Conservation (phyloP, 2,113 vertebrate genomes). For the Ascaphus truei region DNA sequence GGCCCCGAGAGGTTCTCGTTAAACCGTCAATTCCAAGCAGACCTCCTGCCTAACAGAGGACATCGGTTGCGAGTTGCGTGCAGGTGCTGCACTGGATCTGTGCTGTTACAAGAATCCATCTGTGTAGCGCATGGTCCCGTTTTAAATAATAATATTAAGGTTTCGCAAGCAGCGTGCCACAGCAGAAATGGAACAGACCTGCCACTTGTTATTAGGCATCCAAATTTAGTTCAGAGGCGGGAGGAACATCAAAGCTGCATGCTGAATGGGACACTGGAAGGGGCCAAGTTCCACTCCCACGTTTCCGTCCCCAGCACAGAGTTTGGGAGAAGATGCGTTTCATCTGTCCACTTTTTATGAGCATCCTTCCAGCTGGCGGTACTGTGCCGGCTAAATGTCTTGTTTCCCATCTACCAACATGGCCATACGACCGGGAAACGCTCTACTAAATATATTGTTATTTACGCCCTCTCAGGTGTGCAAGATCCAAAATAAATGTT, state of each 20-base stretch:
- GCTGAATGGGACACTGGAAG: not conserved
- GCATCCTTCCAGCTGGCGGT: not conserved
- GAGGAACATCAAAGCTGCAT: constrained; percentile 10
- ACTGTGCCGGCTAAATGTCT: no score
- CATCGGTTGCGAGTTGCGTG: not conserved
- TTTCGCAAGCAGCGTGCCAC: constrained; percentile 4
- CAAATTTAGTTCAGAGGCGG: not conserved
- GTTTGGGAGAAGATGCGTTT: not conserved
- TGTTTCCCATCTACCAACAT: no score
- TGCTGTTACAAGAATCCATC: not conserved
- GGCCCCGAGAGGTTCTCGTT: constrained; percentile 8
- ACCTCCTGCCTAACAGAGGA: not conserved
- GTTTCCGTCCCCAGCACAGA: not conserved
- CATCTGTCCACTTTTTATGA: not conserved
- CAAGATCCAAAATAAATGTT: no score
- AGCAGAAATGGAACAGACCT: not conserved
- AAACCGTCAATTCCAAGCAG: not conserved
- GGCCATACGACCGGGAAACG: no score
- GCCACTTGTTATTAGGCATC: constrained; percentile 5
- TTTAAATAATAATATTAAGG: not conserved
- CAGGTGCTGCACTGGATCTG: not conserved
- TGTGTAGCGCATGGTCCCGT: constrained; percentile 1
- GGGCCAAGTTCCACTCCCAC: not conserved
- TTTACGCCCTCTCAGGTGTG: no score
- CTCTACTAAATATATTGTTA: no score